Conservation (phyloP, 2,113 vertebrate species). For the Lophochroa leadbeateri region DNA sequence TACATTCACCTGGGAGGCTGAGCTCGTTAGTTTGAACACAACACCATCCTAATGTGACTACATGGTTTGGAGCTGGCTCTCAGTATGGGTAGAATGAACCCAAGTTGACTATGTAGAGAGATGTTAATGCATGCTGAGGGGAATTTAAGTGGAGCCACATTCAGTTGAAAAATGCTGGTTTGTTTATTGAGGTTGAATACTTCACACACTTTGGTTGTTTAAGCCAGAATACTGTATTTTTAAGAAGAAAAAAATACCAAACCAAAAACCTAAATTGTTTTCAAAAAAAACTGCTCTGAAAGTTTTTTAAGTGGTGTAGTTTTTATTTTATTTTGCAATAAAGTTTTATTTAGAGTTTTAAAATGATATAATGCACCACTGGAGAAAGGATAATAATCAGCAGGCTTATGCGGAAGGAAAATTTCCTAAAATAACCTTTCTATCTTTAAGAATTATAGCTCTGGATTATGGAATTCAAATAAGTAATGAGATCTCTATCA, state of each 20-base stretch:
- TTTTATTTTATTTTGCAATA: not conserved
- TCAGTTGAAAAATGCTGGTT: not conserved
- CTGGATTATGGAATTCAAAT: not conserved
- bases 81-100: not conserved
- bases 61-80: accelerated
- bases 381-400: not conserved
- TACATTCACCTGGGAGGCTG: not conserved
- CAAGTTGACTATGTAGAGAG: not conserved
- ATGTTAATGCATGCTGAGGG: not conserved
- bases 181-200: not conserved
- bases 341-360: not conserved
- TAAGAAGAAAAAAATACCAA: not conserved
- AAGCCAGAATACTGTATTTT: not conserved
- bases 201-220: not conserved
- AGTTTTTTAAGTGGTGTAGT: accelerated
- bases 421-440: not conserved
- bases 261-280: not conserved
- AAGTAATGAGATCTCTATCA: not conserved
- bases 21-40: accelerated
- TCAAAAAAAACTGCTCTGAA: not conserved
- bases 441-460: not conserved
- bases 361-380: not conserved
- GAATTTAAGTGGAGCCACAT: not conserved
- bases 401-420: not conserved
- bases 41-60: accelerated